Evolutionary conservation across 2,797 vertebrate genomes (phyloP).

Genomic region (Coluber constrictor): DNA sequence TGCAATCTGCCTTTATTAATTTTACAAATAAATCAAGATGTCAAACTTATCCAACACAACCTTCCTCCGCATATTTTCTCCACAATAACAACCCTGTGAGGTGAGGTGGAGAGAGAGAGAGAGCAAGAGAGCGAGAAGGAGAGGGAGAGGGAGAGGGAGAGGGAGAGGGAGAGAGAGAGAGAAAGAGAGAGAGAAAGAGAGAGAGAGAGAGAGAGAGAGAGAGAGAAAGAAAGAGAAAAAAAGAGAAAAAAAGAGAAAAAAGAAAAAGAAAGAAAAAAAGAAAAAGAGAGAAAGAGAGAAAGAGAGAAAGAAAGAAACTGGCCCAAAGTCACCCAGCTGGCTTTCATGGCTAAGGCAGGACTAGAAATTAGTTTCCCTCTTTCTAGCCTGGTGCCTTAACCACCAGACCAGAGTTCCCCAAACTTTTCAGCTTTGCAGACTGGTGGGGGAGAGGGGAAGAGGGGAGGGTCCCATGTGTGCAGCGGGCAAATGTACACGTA

Average conservation of each 20-base stretch:
- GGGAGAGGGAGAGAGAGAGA: accelerated
- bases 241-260: too few species aligned
- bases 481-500: too few species aligned
- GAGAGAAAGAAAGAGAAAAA: accelerated
- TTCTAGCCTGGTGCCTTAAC: not conserved
- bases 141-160: accelerated
- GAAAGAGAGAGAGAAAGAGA: accelerated
- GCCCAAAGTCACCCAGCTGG: not conserved
- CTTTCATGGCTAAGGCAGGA: not conserved
- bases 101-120: not conserved
- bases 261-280: too few species aligned
- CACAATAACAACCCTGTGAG: not conserved
- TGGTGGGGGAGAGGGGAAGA: too few species aligned
- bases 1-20: not conserved
- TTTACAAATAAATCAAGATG: not conserved
- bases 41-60: not conserved
- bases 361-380: not conserved
- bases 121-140: accelerated
- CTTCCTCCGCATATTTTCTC: not conserved
- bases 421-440: too few species aligned
- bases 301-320: not conserved
- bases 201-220: accelerated
- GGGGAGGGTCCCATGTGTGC: too few species aligned
- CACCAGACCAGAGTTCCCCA: not conserved
- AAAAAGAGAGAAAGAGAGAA: not conserved